Conservation (phyloP, 1,140 invertebrate genomes). For the Spodoptera frugiperda region DNA sequence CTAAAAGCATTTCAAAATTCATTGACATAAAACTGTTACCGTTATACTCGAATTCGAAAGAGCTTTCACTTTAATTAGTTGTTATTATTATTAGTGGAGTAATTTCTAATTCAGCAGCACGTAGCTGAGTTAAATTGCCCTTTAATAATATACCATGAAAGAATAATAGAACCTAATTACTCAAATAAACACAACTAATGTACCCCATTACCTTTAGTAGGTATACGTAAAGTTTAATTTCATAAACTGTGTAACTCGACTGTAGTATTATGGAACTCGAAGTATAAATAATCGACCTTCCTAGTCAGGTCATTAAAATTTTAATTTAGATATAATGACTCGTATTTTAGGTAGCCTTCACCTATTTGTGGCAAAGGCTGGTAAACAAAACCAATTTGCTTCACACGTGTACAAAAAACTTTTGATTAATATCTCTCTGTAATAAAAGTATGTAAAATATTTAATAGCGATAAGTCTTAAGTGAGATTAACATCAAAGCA, state of each 20-base stretch:
- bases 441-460: no score
- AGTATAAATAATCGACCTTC: neutral
- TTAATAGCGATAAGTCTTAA: conserved; percentile 43
- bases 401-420: no score
- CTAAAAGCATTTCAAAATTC: conserved; percentile 46
- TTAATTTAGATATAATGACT: neutral
- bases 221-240: neutral
- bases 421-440: no score
- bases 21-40: conserved; percentile 44
- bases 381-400: no score
- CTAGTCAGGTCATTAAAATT: neutral
- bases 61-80: neutral
- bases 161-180: no score
- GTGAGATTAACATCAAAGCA: conserved; percentile 72
- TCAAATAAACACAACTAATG: no score
- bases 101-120: no score
- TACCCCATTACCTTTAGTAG: neutral
- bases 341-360: neutral
- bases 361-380: neutral
- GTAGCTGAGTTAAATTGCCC: no score
- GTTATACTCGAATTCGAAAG: neutral
- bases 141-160: no score
- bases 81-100: no score
- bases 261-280: neutral
- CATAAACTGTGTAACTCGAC: neutral